A percentile compares a stretch with the other conserved stretches of the same genome.
These are phyloP conservation scores for Clepsis dumicolana DNA, from an alignment of 2,888 invertebrate species.

Conservation along the genomic window DNA sequence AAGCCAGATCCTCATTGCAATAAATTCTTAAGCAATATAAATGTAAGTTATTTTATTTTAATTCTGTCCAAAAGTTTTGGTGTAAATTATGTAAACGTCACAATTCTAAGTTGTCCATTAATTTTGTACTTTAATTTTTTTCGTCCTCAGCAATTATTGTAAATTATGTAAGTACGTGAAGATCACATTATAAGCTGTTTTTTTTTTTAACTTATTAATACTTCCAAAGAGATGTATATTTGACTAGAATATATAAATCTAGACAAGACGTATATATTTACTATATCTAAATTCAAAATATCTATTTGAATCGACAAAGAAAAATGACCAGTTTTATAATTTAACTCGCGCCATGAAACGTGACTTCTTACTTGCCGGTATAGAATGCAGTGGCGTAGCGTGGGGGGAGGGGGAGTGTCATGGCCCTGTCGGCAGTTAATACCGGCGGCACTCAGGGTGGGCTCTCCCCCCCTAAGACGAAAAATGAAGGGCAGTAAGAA, in stretches of 20 bases:
- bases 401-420: too few species aligned
- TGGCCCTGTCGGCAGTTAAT: too few species aligned
- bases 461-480: too few species aligned
- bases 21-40: conserved; percentile 30
- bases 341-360: too few species aligned
- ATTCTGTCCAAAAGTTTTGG: conserved; percentile 3
- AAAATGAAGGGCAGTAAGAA: too few species aligned
- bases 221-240: not conserved
- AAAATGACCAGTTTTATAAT: too few species aligned
- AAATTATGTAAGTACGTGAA: conserved; percentile 15
- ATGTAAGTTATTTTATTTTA: conserved; percentile 29
- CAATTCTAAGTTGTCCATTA: not conserved
- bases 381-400: too few species aligned
- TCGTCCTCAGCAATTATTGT: not conserved
- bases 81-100: conserved; percentile 17
- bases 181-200: not conserved
- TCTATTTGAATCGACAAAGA: too few species aligned
- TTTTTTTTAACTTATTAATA: not conserved
- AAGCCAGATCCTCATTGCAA: conserved; percentile 20
- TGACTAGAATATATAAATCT: not conserved
- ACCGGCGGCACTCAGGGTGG: too few species aligned
- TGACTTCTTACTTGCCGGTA: too few species aligned
- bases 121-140: conserved; percentile 19
- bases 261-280: too few species aligned
- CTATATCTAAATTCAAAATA: too few species aligned